phyloP scores from a whole-genome alignment of 2,113 vertebrate genomes.

The Brachyhypopomus gauderio region DNA sequence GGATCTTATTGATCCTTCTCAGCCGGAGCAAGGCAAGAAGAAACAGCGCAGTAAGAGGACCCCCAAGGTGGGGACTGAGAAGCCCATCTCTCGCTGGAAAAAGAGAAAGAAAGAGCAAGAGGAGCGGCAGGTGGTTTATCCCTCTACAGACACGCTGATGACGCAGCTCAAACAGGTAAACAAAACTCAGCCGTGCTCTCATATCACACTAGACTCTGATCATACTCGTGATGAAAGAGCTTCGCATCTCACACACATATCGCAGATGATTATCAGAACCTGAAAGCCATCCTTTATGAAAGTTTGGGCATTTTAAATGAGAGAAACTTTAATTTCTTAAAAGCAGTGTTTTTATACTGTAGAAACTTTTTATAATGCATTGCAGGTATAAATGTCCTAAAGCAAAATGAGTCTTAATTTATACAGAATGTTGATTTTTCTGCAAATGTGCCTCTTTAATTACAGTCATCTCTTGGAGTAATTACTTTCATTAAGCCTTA shows the following conservation, averaged over 20 bases:
- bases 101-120: constrained; percentile 91
- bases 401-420: constrained; percentile 14
- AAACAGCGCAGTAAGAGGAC: constrained; percentile 85
- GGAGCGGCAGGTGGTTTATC: constrained; percentile 77
- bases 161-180: constrained; percentile 73
- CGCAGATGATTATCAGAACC: no score
- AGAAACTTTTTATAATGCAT: constrained; percentile 1
- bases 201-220: not conserved
- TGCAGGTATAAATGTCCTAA: constrained; percentile 10
- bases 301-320: no score
- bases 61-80: constrained; percentile 75
- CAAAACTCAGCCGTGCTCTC: not conserved
- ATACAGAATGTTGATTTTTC: constrained; percentile 29
- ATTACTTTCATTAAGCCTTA: constrained; percentile 46
- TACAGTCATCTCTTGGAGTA: constrained; percentile 43
- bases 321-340: not conserved
- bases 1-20: constrained; percentile 69
- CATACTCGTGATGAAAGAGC: not conserved
- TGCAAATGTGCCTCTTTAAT: constrained; percentile 44
- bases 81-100: constrained; percentile 83
- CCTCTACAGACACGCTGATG: constrained; percentile 76
- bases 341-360: not conserved
- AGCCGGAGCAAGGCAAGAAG: constrained; percentile 79
- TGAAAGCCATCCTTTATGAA: no score
- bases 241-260: no score